phyloP scores from a whole-genome alignment of 2,888 invertebrate species.

The Cheilosia soror region DNA sequence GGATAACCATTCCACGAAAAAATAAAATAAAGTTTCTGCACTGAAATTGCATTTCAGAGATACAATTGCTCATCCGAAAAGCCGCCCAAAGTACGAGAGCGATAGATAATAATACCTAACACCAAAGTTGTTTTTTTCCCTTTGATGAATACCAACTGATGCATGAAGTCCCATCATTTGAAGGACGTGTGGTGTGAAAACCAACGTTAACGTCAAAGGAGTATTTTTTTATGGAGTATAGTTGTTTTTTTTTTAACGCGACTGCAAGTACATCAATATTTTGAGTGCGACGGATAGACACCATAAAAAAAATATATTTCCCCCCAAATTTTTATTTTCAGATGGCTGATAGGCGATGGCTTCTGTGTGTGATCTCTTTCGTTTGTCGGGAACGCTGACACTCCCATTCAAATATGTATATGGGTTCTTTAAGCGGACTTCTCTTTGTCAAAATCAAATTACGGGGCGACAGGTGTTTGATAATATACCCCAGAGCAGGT shows the following conservation, averaged over 20 bases:
- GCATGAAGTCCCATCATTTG: constrained; percentile 63
- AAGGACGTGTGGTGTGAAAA: constrained; percentile 54
- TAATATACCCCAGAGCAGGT: constrained; percentile 28
- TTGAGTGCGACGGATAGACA: constrained; percentile 33
- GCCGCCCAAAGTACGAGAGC: not conserved
- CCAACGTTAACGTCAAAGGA: constrained; percentile 55
- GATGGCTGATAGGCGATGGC: not conserved
- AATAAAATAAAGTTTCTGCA: not conserved
- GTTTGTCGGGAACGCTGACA: not conserved
- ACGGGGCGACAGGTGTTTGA: constrained; percentile 51
- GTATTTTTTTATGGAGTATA: not conserved
- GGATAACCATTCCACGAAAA: not conserved
- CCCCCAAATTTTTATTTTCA: constrained; percentile 43
- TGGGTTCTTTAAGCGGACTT: not conserved
- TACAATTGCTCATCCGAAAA: constrained; percentile 13
- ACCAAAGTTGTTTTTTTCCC: constrained; percentile 31
- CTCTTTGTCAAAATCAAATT: constrained; percentile 53
- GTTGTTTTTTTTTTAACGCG: not conserved
- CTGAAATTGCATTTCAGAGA: constrained; percentile 12
- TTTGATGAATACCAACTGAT: constrained; percentile 56
- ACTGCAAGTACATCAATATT: constrained; percentile 1
- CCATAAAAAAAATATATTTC: constrained; percentile 37
- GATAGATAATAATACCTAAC: not conserved
- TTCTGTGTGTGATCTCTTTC: constrained; percentile 12
- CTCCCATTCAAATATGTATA: not conserved